These are phyloP conservation scores for Vanessa atalanta DNA, from an alignment of 1,140 invertebrate genomes.

Conservation along the genomic window DNA sequence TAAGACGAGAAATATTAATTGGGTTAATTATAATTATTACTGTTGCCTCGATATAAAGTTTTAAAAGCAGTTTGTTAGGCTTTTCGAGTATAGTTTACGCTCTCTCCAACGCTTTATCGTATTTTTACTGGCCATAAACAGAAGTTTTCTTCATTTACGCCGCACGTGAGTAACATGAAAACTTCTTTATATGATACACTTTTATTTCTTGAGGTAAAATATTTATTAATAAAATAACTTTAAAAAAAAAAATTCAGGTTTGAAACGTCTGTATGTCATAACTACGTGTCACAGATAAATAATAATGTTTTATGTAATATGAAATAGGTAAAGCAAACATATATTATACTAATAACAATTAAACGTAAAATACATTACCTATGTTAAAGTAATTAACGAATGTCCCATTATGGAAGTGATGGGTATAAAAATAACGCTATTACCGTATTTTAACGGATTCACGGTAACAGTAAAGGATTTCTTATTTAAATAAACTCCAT, in stretches of 20 bases:
- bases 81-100: constrained; percentile 22
- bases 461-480: constrained; percentile 1
- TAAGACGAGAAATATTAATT: too few species aligned
- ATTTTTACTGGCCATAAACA: constrained; percentile 28
- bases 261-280: too few species aligned
- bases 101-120: constrained; percentile 6
- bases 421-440: background rate
- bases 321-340: too few species aligned
- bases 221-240: too few species aligned
- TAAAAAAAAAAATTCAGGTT: too few species aligned
- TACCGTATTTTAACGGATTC: background rate
- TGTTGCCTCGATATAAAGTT: constrained; percentile 4
- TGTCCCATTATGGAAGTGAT: background rate
- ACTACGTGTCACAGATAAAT: too few species aligned
- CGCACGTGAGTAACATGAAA: constrained; percentile 15
- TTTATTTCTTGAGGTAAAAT: background rate
- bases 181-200: constrained; percentile 2
- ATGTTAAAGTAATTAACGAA: too few species aligned
- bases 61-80: constrained; percentile 13
- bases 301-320: too few species aligned
- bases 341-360: too few species aligned
- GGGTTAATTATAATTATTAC: constrained; percentile 9
- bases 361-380: too few species aligned
- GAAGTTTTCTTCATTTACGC: constrained; percentile 24
- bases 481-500: constrained; percentile 11